These are phyloP conservation scores for Pseudomugil gertrudae DNA, from an alignment of 2,797 vertebrate genomes.

Conservation along the genomic window DNA sequence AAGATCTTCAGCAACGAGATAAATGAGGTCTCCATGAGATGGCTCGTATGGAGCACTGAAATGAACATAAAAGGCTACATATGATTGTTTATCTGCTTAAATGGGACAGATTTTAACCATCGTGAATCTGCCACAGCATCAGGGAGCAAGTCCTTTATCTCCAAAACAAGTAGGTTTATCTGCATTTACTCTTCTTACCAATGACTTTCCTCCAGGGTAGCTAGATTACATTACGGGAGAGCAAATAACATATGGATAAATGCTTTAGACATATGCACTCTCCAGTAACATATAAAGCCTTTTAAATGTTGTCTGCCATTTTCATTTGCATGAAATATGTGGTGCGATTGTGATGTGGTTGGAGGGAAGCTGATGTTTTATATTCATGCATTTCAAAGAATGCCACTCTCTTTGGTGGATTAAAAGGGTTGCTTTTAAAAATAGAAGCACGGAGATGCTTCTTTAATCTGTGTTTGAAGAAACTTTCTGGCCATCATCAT, in stretches of 20 bases:
- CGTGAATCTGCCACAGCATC: constrained; percentile 13
- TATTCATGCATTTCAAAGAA: constrained; percentile 54
- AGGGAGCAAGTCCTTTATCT: background rate
- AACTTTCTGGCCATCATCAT: constrained; percentile 46
- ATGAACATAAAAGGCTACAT: too few relatives aligned
- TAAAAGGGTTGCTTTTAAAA: constrained; percentile 59
- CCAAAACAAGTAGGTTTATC: constrained; percentile 26
- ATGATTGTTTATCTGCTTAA: constrained; percentile 1
- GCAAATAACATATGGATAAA: constrained; percentile 45
- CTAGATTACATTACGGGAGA: constrained; percentile 43
- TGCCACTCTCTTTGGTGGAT: constrained; percentile 39
- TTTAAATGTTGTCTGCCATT: constrained; percentile 16
- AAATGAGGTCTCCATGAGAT: too few relatives aligned
- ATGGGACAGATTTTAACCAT: constrained; percentile 18
- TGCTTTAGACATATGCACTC: constrained; percentile 31
- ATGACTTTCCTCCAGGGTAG: constrained; percentile 21
- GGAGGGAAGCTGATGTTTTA: constrained; percentile 35
- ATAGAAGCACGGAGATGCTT: constrained; percentile 45
- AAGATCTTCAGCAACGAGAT: too few relatives aligned
- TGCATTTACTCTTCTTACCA: constrained; percentile 18
- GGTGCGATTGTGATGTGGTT: constrained; percentile 10
- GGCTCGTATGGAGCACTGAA: background rate
- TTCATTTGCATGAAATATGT: constrained; percentile 47
- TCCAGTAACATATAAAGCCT: constrained; percentile 15
- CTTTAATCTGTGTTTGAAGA: constrained; percentile 58